These are phyloP conservation scores for Heliothis virescens DNA, from an alignment of 1,140 invertebrate species.

Conservation along the genomic window DNA sequence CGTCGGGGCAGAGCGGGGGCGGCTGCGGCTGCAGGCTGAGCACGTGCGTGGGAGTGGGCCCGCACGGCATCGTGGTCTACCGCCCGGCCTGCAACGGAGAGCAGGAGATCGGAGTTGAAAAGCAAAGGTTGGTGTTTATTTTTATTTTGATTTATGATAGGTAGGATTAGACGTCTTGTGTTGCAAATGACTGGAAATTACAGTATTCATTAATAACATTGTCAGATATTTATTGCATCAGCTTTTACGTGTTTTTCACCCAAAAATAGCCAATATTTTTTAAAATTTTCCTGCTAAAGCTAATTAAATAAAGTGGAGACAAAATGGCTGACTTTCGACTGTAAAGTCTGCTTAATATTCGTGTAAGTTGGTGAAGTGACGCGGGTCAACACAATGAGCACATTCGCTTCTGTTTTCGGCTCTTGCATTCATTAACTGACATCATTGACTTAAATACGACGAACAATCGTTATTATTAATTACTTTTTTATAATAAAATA, in stretches of 20 bases:
- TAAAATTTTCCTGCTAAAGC: not conserved
- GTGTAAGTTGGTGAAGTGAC: not conserved
- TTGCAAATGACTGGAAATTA: no score
- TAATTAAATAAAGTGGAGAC: not conserved
- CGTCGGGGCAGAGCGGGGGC: conserved; percentile 73
- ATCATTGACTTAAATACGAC: conserved; percentile 1
- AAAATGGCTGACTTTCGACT: not conserved
- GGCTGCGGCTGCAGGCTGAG: conserved; percentile 84
- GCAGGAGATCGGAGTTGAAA: conserved; percentile 87
- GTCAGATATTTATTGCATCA: no score
- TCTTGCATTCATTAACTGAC: conserved; percentile 26
- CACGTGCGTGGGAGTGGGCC: conserved; percentile 90
- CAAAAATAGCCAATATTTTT: no score
- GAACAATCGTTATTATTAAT: not conserved
- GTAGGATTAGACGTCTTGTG: not conserved
- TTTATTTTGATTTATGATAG: not conserved
- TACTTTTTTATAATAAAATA: not conserved
- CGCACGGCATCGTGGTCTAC: conserved; percentile 92
- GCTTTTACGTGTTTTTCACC: no score
- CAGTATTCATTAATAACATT: no score
- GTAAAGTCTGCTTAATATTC: conserved; percentile 25
- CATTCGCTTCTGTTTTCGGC: conserved; percentile 28
- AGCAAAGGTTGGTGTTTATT: conserved; percentile 86
- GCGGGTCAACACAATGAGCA: conserved; percentile 32
- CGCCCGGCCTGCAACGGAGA: conserved; percentile 85